Evolutionary conservation across 2,113 vertebrate species (phyloP), one percentile per base, ranked within the genome.

Genomic region (Himantopus leucocephalus): DNA sequence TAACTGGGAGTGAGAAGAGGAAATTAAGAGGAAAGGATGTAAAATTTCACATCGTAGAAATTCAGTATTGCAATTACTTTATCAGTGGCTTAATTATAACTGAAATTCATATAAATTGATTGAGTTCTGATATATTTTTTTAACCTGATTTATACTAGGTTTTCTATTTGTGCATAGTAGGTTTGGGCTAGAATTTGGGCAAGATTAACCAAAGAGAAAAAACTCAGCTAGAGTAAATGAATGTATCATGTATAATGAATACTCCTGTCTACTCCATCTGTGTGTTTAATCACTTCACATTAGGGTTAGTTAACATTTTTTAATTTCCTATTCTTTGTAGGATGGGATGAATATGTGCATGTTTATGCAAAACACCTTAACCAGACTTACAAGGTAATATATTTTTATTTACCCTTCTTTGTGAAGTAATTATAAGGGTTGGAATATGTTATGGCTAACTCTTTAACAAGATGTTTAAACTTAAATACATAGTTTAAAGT

Each of bases 311-410:
- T 84, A 85, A 71, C 8, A 4, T 68, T 85, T 94, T 84, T 80
- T 29, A 39, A 94, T 93, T 94, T 96, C 53, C 94, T 96, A 3
- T 98, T 97, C 84, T 94, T 97, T 97, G 70, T 94, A 99, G 99
- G 99, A 99, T 94, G 99, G 99, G 66, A 97, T 99, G 97, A 98
- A 98, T 95, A 98, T 99, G 98, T 99, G 99, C 83, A 99, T 99
- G 99, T 99, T 99, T 96, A 99, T 99, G 99, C 99, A 99, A 97
- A 99, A 98, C 92, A 98, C 98, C 86, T 98, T 99, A 85, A 99
- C 98, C 92, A 99, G 99, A 90, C 98, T 99, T n/a, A 98, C 98
- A 96, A 99, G 99, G 99, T 99, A 98, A 93, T 90, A 14, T 80
- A 70, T 92, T 76, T 39, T 96, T 95, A 87, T 77, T 93, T 96